Base-by-base conservation (phyloP, 2,888 invertebrate genomes). In the Adelphocoris suturalis region DNA sequence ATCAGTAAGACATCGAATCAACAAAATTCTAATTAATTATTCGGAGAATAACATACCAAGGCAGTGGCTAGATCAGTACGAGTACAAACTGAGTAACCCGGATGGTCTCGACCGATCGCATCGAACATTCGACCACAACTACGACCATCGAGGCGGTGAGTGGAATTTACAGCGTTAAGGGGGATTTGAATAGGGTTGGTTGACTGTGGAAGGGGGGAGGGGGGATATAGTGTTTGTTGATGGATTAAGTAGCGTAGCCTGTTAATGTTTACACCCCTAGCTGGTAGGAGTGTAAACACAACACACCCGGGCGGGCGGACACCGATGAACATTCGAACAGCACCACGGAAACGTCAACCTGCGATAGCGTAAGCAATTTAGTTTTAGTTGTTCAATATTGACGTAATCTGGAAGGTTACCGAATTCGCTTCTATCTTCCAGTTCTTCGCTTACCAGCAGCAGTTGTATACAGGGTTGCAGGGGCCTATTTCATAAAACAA, bases 161-260 rank as follows among this genome's bases (percentile, higher is more conserved):
- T 37, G 37, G 68, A 68, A 68, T 23, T 68, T 37, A 37, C 37
- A 7, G 37, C 3, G 37, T 37, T 37, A 37, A 37, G 37, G 37
- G 7, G 37, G 37, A 37, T 37, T 37, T 37, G 37, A 37, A 37
- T 9, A 19, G 23, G 23, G n/a, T 0, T 68, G 23, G 19, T 13
- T 7, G 68, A 68, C 11, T 23, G 68, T 14, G 61, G 61, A 61
- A 3, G 61, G 19, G 61, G 61, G 16, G 3, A 61, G 61, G 68
- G 57, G 23, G 23, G 0, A 37, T 37, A 37, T 19, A 68, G 23
- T 68, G 68, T 68, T 68, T n/a, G 68, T 68, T 19, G 23, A 68
- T 23, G 23, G 68, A 19, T 68, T 68, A 27, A 68, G 68, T 68
- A 68, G 68, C 23, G 12, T 68, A 68, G 23, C 68, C 23, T 68